A percentile compares a stretch with the other conserved stretches of the same genome.
Conservation (phyloP, 2,888 invertebrate genomes). For the Allygus modestus region DNA sequence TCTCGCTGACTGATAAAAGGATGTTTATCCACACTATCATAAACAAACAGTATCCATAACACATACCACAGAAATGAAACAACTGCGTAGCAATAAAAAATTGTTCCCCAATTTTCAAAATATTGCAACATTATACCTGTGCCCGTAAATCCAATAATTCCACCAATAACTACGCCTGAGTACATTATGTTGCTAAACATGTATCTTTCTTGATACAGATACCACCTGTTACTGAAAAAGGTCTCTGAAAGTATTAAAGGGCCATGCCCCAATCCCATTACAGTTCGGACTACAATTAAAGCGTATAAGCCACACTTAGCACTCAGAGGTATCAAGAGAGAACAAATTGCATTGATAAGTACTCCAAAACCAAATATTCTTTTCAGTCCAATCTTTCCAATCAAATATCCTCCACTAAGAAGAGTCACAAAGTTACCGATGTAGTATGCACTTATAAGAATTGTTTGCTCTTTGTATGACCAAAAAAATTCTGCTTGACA, state of each 20-base stretch:
- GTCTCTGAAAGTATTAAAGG: background rate
- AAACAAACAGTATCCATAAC: background rate
- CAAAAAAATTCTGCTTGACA: background rate
- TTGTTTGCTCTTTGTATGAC: background rate
- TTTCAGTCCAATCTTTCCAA: background rate
- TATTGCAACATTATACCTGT: background rate
- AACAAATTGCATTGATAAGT: background rate
- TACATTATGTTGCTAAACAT: background rate
- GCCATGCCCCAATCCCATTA: background rate
- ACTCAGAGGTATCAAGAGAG: background rate
- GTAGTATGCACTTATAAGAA: background rate
- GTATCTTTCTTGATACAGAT: background rate
- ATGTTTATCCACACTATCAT: background rate
- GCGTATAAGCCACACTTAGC: background rate
- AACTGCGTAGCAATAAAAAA: background rate
- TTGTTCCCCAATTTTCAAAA: background rate
- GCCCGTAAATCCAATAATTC: background rate
- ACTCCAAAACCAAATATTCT: background rate
- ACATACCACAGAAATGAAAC: background rate
- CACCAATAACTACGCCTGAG: background rate
- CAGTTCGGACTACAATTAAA: background rate
- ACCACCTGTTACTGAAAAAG: background rate
- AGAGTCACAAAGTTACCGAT: background rate
- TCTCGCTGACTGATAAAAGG: background rate
- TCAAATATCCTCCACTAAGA: background rate